These are phyloP conservation scores for Trachelus stipa DNA, from an alignment of 2,888 invertebrate genomes.

Conservation along the genomic window DNA sequence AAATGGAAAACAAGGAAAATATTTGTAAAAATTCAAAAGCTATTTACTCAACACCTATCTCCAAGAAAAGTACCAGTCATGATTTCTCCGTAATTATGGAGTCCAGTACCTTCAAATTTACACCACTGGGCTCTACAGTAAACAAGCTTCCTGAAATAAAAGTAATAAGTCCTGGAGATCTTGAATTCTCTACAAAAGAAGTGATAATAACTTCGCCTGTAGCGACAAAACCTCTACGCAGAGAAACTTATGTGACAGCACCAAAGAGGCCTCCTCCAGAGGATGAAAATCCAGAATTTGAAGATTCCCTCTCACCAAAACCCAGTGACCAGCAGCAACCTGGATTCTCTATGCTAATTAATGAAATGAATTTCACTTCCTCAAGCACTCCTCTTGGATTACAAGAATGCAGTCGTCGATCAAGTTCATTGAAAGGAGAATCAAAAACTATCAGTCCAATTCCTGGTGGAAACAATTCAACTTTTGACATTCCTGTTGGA, in stretches of 20 bases:
- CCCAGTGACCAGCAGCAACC: constrained; percentile 16
- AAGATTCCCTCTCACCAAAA: constrained; percentile 43
- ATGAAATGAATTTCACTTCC: constrained; percentile 48
- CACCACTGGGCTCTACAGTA: constrained; percentile 21
- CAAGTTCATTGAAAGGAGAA: not conserved
- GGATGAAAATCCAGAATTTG: constrained; percentile 27
- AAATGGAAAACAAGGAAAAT: not conserved
- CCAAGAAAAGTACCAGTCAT: not conserved
- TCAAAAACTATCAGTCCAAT: not conserved
- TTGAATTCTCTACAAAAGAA: constrained; percentile 31
- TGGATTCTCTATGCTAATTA: constrained; percentile 50
- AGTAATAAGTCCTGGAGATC: constrained; percentile 38
- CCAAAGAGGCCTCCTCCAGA: constrained; percentile 17
- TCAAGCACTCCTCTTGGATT: constrained; percentile 28
- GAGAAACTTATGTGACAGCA: constrained; percentile 50
- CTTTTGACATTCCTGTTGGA: not conserved
- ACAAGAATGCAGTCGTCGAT: not conserved
- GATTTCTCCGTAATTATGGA: constrained; percentile 31
- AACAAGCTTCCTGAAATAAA: constrained; percentile 38
- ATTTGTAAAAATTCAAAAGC: not conserved
- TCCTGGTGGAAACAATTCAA: not conserved
- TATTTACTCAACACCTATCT: not conserved
- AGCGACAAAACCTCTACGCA: constrained; percentile 31
- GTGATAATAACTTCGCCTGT: constrained; percentile 20
- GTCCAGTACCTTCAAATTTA: constrained; percentile 31